Conservation (phyloP, 2,113 vertebrate species). For the Sylvia atricapilla region DNA sequence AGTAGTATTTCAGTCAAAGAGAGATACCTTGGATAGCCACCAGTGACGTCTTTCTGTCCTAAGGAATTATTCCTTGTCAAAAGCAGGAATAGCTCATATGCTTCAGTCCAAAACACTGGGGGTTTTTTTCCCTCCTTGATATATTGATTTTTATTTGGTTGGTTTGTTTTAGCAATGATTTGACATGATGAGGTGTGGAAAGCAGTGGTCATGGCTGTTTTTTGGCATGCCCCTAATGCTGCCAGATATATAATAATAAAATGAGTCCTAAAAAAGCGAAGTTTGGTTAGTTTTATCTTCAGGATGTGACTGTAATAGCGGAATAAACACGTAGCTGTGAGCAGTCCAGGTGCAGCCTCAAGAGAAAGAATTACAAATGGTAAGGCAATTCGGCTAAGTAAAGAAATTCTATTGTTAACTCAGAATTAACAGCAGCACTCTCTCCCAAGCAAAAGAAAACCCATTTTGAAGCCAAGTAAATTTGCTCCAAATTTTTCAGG, state of each 20-base stretch:
- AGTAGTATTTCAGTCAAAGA: neutral
- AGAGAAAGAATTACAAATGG: neutral
- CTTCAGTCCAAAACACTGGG: neutral
- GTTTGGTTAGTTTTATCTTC: neutral
- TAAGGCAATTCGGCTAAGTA: neutral
- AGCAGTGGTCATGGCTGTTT: neutral
- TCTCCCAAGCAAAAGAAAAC: neutral
- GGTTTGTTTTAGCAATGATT: neutral
- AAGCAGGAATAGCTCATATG: neutral
- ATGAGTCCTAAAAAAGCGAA: neutral
- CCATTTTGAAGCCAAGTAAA: neutral
- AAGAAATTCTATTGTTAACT: neutral
- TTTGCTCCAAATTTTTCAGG: neutral
- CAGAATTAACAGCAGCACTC: neutral
- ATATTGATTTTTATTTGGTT: neutral
- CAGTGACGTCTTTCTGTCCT: neutral
- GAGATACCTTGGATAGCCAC: neutral
- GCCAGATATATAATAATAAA: neutral
- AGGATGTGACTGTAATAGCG: neutral
- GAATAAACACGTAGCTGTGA: neutral
- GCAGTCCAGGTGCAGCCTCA: neutral
- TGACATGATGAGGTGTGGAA: neutral
- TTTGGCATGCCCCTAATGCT: neutral
- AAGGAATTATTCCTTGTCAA: neutral
- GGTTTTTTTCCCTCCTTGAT: rapidly evolving